Evolutionary conservation across 2,797 vertebrate genomes (phyloP).

Genomic region (Hydrophis major): DNA sequence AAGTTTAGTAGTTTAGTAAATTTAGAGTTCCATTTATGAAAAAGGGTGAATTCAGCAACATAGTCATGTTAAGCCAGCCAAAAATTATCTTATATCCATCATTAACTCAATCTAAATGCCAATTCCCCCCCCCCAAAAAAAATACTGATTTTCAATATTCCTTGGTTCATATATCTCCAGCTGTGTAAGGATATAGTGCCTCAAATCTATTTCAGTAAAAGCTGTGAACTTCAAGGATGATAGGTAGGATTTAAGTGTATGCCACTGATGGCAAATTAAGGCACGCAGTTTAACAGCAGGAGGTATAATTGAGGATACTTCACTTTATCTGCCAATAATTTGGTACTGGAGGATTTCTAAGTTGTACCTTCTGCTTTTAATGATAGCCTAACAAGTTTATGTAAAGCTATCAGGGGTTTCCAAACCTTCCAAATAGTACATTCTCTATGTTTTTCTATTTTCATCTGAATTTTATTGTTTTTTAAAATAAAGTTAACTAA

Average conservation of each 20-base stretch:
- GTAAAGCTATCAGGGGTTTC: not conserved
- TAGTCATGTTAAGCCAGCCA: not conserved
- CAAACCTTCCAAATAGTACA: not conserved
- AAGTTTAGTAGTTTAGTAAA: not conserved
- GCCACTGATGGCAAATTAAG: not conserved
- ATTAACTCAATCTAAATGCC: conserved; percentile 2
- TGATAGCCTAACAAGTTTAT: not conserved
- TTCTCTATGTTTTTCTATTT: not conserved
- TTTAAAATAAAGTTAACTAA: not conserved
- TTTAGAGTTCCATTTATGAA: not conserved
- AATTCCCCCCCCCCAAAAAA: not conserved
- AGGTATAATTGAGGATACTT: not conserved
- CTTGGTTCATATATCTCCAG: not conserved
- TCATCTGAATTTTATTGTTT: not conserved
- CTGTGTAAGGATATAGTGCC: not conserved
- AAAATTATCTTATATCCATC: not conserved
- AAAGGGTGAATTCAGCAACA: not conserved
- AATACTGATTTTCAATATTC: not conserved
- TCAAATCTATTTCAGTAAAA: not conserved
- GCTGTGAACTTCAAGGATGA: not conserved
- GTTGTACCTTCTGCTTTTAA: not conserved
- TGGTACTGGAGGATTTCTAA: not conserved
- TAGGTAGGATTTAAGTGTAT: not conserved
- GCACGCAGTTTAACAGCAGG: not conserved
- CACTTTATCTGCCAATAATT: not conserved